A percentile compares a stretch with the other conserved stretches of the same genome.
Conservation (phyloP, 2,113 vertebrate species). For the Gasterosteus aculeatus region DNA sequence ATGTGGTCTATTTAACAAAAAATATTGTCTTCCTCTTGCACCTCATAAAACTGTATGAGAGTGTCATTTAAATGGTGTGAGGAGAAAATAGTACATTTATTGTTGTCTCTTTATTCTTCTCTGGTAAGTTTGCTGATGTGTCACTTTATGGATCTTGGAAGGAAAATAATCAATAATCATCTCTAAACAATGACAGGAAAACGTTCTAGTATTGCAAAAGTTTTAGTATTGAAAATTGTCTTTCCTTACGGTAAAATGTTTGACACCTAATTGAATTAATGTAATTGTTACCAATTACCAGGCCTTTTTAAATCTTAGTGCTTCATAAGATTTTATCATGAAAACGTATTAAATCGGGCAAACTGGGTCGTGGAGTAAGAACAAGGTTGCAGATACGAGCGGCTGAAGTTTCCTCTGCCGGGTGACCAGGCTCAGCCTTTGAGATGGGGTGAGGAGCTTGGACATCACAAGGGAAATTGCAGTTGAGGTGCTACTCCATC, state of each 20-base stretch:
- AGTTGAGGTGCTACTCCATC: too few species aligned
- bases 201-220: neutral
- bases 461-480: too few species aligned
- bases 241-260: neutral
- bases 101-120: too few species aligned
- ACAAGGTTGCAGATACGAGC: too few species aligned
- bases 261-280: neutral
- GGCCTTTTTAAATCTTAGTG: neutral
- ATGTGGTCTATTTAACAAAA: conserved; percentile 50
- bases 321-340: neutral
- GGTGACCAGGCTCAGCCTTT: too few species aligned
- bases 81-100: conserved; percentile 9
- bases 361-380: too few species aligned
- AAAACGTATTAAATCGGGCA: neutral
- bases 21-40: conserved; percentile 51
- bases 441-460: too few species aligned
- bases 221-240: neutral
- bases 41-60: conserved; percentile 46
- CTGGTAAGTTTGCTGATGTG: neutral
- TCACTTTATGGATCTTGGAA: neutral
- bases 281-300: neutral
- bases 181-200: neutral
- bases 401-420: too few species aligned
- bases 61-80: conserved; percentile 10
- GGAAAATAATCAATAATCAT: neutral